Percentiles rank a stretch among this genome's conserved stretches.
These are phyloP conservation scores for Brachylomia viminalis DNA, from an alignment of 2,888 invertebrate species.

Conservation along the genomic window DNA sequence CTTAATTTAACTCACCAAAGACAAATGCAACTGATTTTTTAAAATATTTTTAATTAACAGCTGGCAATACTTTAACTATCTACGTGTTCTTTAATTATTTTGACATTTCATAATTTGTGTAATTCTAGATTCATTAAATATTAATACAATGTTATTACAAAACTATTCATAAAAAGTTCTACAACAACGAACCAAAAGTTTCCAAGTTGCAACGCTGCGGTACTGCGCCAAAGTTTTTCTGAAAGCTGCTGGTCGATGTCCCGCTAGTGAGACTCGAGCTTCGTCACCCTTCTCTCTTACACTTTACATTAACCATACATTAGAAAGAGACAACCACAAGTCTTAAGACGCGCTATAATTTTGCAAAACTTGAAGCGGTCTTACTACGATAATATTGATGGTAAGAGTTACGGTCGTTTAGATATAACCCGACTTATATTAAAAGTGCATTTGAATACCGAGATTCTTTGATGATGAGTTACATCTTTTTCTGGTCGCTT, in stretches of 20 bases:
- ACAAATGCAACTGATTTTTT: neutral
- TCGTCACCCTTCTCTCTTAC: constrained; percentile 77
- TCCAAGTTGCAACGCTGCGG: constrained; percentile 79
- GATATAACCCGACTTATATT: constrained; percentile 78
- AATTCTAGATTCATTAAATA: neutral
- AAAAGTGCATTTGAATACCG: constrained; percentile 67
- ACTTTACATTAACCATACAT: constrained; percentile 70
- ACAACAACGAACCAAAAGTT: constrained; percentile 57
- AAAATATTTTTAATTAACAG: neutral
- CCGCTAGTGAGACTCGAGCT: constrained; percentile 88
- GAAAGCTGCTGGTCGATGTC: constrained; percentile 91
- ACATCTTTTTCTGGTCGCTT: constrained; percentile 70
- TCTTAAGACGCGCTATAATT: constrained; percentile 73
- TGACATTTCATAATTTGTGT: neutral
- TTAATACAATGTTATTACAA: neutral
- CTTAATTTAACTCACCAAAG: neutral
- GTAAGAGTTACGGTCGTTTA: constrained; percentile 83
- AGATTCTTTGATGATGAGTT: constrained; percentile 60
- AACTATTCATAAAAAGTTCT: constrained; percentile 19
- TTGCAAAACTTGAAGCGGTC: constrained; percentile 87
- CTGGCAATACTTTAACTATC: neutral
- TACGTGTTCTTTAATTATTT: neutral
- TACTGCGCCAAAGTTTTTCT: constrained; percentile 83
- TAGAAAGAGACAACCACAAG: constrained; percentile 76
- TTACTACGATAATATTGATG: constrained; percentile 84